Conservation (phyloP, 2,888 invertebrate genomes). For the Melipona bicolor region DNA sequence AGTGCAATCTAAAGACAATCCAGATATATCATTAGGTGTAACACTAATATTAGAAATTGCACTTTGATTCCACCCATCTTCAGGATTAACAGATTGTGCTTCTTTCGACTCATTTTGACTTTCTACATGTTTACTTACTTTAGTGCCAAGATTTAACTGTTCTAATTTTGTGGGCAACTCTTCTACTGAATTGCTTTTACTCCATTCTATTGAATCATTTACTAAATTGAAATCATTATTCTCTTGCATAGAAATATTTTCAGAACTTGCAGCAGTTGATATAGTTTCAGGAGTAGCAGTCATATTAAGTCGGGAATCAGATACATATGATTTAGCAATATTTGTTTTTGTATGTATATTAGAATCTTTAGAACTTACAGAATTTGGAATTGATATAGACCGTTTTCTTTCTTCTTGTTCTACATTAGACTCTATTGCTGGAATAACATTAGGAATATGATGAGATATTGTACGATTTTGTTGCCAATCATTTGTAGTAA, state of each 20-base stretch:
- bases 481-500: slow-evolving; percentile 55
- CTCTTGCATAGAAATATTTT: slow-evolving; percentile 49
- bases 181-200: slow-evolving; percentile 42
- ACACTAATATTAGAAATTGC: slow-evolving; percentile 34
- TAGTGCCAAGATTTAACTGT: slow-evolving; percentile 74
- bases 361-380: slow-evolving; percentile 71
- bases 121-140: slow-evolving; percentile 60
- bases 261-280: slow-evolving; percentile 48
- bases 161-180: slow-evolving; percentile 75
- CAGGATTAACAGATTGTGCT: slow-evolving; percentile 31
- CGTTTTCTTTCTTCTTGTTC: slow-evolving; percentile 74
- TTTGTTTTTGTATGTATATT: slow-evolving; percentile 24
- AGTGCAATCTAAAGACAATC: slow-evolving; percentile 50
- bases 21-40: slow-evolving; percentile 56
- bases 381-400: slow-evolving; percentile 68
- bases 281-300: slow-evolving; percentile 42
- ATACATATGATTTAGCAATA: slow-evolving; percentile 31
- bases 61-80: slow-evolving; percentile 52
- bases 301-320: slow-evolving; percentile 45
- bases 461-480: slow-evolving; percentile 34
- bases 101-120: slow-evolving; percentile 49
- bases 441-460: slow-evolving; percentile 61
- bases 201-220: slow-evolving; percentile 71
- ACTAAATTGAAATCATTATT: slow-evolving; percentile 71
- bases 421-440: slow-evolving; percentile 70